Evolutionary conservation across 2,797 vertebrate species (phyloP).

Genomic region (Tapirus indicus): DNA sequence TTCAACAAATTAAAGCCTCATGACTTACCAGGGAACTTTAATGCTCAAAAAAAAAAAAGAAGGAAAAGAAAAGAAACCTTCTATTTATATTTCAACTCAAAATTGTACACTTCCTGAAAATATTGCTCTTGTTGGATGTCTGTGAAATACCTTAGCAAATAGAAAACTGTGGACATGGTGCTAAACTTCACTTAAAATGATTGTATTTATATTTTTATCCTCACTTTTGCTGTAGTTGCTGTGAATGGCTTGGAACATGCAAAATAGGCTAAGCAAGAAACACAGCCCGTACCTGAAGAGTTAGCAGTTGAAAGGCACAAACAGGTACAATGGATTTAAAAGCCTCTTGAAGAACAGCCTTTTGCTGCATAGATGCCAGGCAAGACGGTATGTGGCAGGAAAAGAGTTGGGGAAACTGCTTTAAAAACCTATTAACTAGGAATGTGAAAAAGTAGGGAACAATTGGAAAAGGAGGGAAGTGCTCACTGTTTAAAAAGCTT

Average conservation of each 20-base stretch:
- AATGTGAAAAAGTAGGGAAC: conserved; percentile 70
- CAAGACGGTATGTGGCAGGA: conserved; percentile 68
- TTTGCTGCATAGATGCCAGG: conserved; percentile 68
- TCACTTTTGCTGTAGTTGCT: conserved; percentile 20
- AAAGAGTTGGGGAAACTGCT: conserved; percentile 76
- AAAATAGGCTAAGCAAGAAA: conserved; percentile 71
- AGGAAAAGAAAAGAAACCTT: not conserved
- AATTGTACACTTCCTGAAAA: not conserved
- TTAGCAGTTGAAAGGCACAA: conserved; percentile 57
- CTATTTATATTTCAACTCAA: not conserved
- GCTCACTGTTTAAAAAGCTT: conserved; percentile 79
- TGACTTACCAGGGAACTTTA: not conserved
- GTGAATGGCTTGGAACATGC: conserved; percentile 61
- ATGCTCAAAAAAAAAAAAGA: not conserved
- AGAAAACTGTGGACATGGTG: not conserved
- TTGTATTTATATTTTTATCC: conserved; percentile 56
- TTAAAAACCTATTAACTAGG: conserved; percentile 80
- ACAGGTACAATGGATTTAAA: conserved; percentile 72
- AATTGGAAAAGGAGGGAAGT: conserved; percentile 67
- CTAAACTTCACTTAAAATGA: conserved; percentile 35
- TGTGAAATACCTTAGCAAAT: not conserved
- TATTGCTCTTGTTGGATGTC: not conserved
- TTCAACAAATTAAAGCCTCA: conserved; percentile 34
- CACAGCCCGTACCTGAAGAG: conserved; percentile 73
- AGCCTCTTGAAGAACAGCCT: conserved; percentile 78